Percentiles rank a stretch among this genome's conserved stretches.
These are phyloP conservation scores for Antigone vipio DNA, from an alignment of 2,113 vertebrate species.

Conservation along the genomic window DNA sequence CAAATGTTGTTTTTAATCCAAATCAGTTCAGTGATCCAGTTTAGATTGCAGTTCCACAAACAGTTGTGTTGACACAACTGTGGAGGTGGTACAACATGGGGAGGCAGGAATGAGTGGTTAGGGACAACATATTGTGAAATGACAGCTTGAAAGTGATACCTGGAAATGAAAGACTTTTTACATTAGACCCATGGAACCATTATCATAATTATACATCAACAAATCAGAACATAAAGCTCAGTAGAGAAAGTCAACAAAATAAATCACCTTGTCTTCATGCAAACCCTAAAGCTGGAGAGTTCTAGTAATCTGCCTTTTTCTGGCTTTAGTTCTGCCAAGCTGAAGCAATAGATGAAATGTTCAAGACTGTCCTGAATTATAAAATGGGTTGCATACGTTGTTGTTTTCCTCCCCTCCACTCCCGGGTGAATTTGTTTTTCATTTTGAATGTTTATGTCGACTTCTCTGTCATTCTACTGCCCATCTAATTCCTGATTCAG, in stretches of 20 bases:
- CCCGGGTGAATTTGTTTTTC: background rate
- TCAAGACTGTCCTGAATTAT: conserved; percentile 7
- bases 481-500: background rate
- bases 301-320: background rate
- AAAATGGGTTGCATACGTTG: conserved; percentile 27
- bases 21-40: conserved; percentile 49
- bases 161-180: conserved; percentile 14
- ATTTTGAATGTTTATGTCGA: background rate
- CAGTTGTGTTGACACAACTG: conserved; percentile 56
- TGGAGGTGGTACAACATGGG: conserved; percentile 25
- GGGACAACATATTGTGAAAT: conserved; percentile 14
- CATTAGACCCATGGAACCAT: background rate
- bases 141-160: background rate
- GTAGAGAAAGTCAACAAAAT: background rate
- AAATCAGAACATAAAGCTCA: background rate
- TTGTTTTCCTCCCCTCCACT: background rate
- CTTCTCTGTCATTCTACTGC: background rate
- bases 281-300: background rate
- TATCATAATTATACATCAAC: background rate
- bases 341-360: conserved; percentile 9
- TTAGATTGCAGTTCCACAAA: conserved; percentile 43
- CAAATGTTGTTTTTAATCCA: conserved; percentile 47
- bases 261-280: background rate
- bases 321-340: background rate
- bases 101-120: background rate